These are phyloP conservation scores for Drosophila macrospina DNA, from an alignment of 2,888 invertebrate species.

Conservation along the genomic window DNA sequence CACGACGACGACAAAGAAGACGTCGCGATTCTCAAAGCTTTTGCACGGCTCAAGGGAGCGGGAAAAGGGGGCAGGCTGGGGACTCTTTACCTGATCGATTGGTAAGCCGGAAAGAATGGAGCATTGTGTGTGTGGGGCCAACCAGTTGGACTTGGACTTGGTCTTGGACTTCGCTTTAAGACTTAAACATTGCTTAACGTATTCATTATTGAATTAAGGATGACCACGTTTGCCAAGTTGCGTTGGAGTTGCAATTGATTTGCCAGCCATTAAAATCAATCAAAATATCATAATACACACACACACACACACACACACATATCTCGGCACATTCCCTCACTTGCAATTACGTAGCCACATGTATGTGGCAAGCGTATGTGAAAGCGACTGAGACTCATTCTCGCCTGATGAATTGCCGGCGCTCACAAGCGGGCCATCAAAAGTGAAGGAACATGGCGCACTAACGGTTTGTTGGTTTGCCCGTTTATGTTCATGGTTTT, in stretches of 20 bases:
- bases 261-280: conserved; percentile 78
- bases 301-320: conserved; percentile 1
- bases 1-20: conserved; percentile 35
- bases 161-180: too few relatives aligned
- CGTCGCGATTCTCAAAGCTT: conserved; percentile 25
- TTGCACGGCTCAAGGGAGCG: conserved; percentile 1
- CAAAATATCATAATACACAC: conserved; percentile 62
- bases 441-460: conserved; percentile 49
- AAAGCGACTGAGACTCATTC: conserved; percentile 39
- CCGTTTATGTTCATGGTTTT: conserved; percentile 37
- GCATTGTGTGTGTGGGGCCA: conserved; percentile 46
- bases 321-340: background rate
- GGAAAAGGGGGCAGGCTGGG: conserved; percentile 11
- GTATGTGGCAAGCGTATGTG: conserved; percentile 38
- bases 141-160: background rate
- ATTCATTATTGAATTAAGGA: conserved; percentile 82
- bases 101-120: conserved; percentile 17
- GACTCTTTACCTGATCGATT: conserved; percentile 18
- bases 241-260: conserved; percentile 72
- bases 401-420: conserved; percentile 46
- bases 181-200: conserved; percentile 60
- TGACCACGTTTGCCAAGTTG: conserved; percentile 78
- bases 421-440: conserved; percentile 35
- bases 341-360: conserved; percentile 14
- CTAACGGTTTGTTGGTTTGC: conserved; percentile 76